Percentiles rank a stretch among this genome's conserved stretches.
Evolutionary conservation across 2,113 vertebrate species (phyloP).

Genomic region (Anolis sagrei): DNA sequence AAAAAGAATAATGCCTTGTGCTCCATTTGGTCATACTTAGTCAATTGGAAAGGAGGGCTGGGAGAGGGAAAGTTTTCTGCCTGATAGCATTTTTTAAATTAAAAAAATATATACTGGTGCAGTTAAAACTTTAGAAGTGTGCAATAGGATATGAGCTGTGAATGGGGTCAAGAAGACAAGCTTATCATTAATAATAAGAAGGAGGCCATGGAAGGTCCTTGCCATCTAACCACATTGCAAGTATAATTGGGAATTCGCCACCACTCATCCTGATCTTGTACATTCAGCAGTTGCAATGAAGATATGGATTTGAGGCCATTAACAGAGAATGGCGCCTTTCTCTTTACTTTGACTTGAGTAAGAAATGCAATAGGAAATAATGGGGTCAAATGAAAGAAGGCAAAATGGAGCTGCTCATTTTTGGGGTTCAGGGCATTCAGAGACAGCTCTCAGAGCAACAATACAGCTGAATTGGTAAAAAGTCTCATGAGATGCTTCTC

Average conservation of each 20-base stretch:
- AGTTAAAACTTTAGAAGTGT: not conserved
- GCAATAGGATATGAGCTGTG: not conserved
- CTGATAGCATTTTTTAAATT: slow-evolving; percentile 8
- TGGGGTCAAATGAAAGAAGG: not conserved
- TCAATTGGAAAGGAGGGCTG: not conserved
- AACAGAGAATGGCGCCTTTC: not conserved
- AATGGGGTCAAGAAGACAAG: not conserved
- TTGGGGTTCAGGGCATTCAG: not conserved
- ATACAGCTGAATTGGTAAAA: not conserved
- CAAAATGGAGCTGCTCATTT: not conserved
- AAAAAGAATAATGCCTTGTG: not conserved
- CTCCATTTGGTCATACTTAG: slow-evolving; percentile 1
- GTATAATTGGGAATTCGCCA: not conserved
- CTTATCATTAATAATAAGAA: slow-evolving; percentile 18
- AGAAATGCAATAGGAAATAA: not conserved
- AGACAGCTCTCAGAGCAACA: not conserved
- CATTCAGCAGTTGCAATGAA: not conserved
- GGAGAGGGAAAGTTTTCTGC: not conserved
- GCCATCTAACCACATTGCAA: not conserved
- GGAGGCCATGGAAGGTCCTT: not conserved
- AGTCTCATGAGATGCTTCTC: too few species aligned
- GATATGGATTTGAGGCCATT: not conserved
- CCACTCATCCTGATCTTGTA: not conserved
- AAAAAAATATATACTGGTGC: not conserved
- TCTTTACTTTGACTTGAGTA: not conserved